Percentiles rank a stretch among this genome's conserved stretches.
These are phyloP conservation scores for Dryocosmus kuriphilus DNA, from an alignment of 2,888 invertebrate genomes.

Conservation along the genomic window DNA sequence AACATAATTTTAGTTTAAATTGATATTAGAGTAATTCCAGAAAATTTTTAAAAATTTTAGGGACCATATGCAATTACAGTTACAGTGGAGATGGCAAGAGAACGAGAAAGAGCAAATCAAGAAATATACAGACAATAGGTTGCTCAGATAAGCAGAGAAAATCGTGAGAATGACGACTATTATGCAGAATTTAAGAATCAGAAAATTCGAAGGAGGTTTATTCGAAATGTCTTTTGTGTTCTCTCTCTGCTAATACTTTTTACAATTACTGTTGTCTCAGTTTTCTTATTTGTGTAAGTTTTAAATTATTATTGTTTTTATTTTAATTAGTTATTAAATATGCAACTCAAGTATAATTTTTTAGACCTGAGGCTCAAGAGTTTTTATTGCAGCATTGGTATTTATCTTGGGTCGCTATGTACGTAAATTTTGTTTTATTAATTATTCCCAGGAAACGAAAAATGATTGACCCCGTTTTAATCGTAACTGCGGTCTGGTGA, in stretches of 20 bases:
- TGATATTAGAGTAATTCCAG: background rate
- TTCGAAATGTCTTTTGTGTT: constrained; percentile 81
- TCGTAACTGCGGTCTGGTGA: no score
- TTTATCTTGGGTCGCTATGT: constrained; percentile 68
- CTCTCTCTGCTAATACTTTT: constrained; percentile 79
- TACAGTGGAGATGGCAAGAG: constrained; percentile 68
- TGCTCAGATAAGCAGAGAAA: constrained; percentile 59
- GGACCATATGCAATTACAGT: constrained; percentile 69
- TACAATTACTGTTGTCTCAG: constrained; percentile 77
- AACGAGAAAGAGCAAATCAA: constrained; percentile 67
- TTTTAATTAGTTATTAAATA: no score
- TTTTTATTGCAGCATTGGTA: constrained; percentile 67
- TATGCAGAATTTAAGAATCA: constrained; percentile 65
- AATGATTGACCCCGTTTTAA: no score
- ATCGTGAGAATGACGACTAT: constrained; percentile 56
- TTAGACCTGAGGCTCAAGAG: constrained; percentile 58
- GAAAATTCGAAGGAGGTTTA: constrained; percentile 70
- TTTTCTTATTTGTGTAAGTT: constrained; percentile 76
- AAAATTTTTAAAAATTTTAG: constrained; percentile 52
- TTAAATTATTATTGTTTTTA: no score
- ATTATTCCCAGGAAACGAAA: no score
- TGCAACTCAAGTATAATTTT: background rate
- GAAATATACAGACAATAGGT: constrained; percentile 68
- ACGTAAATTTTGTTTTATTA: constrained; percentile 57
- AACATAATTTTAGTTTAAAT: background rate